Conservation (phyloP, 1,140 invertebrate genomes). For the Dinothrombium tinctorium region DNA sequence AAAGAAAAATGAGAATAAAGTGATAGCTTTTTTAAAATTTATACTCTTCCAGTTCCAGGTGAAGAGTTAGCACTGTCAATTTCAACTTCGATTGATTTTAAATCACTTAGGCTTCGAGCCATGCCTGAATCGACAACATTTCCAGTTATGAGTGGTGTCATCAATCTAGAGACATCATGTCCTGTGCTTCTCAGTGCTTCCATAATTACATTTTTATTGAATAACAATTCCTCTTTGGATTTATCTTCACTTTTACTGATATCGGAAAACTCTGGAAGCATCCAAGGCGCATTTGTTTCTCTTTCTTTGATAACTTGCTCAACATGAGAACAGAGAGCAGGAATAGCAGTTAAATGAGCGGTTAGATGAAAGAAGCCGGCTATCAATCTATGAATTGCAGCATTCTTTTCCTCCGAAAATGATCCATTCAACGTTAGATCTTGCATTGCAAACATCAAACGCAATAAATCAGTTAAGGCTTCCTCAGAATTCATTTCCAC, state of each 20-base stretch:
- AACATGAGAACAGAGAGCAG: conserved; percentile 39
- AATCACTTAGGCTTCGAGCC: conserved; percentile 27
- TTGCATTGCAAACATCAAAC: conserved; percentile 42
- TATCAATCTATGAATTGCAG: conserved; percentile 41
- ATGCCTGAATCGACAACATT: conserved; percentile 1
- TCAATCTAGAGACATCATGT: conserved; percentile 17
- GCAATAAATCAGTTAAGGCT: conserved; percentile 57
- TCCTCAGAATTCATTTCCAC: conserved; percentile 65
- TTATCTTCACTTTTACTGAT: conserved; percentile 1
- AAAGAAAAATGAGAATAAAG: conserved; percentile 7
- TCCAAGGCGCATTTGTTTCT: conserved; percentile 21
- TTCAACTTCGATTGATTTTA: conserved; percentile 40
- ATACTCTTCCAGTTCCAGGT: conserved; percentile 36
- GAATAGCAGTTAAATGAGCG: conserved; percentile 38
- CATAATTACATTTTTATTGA: conserved; percentile 20
- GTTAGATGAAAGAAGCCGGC: conserved; percentile 47
- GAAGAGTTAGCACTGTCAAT: conserved; percentile 28
- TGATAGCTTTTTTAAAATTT: conserved; percentile 9
- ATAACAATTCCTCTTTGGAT: conserved; percentile 18
- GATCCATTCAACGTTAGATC: background rate
- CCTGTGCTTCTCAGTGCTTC: conserved; percentile 20
- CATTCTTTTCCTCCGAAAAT: background rate
- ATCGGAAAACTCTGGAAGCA: conserved; percentile 22
- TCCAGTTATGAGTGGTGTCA: background rate
- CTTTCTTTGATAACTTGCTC: conserved; percentile 28